These are phyloP conservation scores for Pangasius larnaudii DNA, from an alignment of 2,797 vertebrate genomes.

Conservation along the genomic window DNA sequence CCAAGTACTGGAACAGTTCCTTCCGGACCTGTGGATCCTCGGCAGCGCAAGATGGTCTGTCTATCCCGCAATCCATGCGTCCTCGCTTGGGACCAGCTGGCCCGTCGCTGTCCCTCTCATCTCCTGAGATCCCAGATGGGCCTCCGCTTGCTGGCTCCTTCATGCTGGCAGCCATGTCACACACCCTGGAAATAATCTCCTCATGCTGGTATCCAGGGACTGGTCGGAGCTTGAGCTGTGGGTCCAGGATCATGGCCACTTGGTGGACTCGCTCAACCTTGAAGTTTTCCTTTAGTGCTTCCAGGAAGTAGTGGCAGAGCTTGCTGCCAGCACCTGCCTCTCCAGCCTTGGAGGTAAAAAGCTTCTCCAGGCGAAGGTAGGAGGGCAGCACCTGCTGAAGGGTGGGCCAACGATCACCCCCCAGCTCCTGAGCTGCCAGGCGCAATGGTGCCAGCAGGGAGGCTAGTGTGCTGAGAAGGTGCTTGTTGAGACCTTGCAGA, in stretches of 20 bases:
- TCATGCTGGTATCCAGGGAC: slow-evolving; percentile 98
- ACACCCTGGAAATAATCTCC: slow-evolving; percentile 94
- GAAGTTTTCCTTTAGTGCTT: slow-evolving; percentile 98
- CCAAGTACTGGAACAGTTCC: slow-evolving; percentile 95
- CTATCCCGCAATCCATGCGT: slow-evolving; percentile 67
- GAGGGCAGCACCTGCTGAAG: slow-evolving; percentile 95
- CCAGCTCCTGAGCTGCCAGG: slow-evolving; percentile 91
- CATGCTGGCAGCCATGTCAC: slow-evolving; percentile 89
- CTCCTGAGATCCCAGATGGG: slow-evolving; percentile 75
- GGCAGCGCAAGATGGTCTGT: slow-evolving; percentile 59
- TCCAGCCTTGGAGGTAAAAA: slow-evolving; percentile 96
- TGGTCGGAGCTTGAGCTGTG: slow-evolving; percentile 92
- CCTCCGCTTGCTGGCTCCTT: slow-evolving; percentile 76
- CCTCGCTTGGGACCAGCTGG: slow-evolving; percentile 73
- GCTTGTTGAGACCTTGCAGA: slow-evolving; percentile 96
- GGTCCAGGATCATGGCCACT: slow-evolving; percentile 97
- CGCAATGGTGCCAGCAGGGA: slow-evolving; percentile 91
- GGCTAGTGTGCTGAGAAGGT: slow-evolving; percentile 90
- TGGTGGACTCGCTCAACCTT: slow-evolving; percentile 96
- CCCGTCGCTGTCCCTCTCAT: slow-evolving; percentile 75
- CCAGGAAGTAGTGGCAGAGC: slow-evolving; percentile 97
- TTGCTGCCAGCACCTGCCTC: slow-evolving; percentile 92
- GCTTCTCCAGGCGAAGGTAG: slow-evolving; percentile 95
- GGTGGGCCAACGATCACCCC: slow-evolving; percentile 91
- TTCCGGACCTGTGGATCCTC: slow-evolving; percentile 81